phyloP scores from a whole-genome alignment of 2,797 vertebrate genomes.

The Enteromius unitaeniatus region DNA sequence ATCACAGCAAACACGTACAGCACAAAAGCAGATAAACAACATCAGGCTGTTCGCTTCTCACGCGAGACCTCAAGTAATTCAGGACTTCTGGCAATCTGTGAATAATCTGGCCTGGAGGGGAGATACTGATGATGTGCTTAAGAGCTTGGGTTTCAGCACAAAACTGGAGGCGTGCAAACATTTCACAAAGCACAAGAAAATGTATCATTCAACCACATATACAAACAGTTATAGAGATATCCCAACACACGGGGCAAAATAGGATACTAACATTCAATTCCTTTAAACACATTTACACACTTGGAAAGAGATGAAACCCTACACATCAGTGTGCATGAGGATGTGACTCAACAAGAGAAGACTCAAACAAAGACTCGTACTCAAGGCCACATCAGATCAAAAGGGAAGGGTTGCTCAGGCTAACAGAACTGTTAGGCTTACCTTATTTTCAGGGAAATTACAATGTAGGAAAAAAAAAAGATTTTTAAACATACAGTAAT shows the following conservation, averaged over 20 bases:
- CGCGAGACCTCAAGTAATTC: conserved; percentile 71
- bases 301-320: conserved; percentile 24
- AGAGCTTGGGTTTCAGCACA: conserved; percentile 43
- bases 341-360: conserved; percentile 65
- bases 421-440: background rate
- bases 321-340: conserved; percentile 49
- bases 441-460: background rate
- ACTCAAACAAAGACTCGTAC: conserved; percentile 42
- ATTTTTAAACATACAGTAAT: background rate
- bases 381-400: conserved; percentile 71
- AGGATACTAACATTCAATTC: background rate
- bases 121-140: conserved; percentile 61
- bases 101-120: conserved; percentile 67
- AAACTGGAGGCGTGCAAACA: conserved; percentile 58
- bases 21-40: conserved; percentile 72
- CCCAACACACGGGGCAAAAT: conserved; percentile 23
- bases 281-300: background rate
- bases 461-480: background rate
- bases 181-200: conserved; percentile 61
- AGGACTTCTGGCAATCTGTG: conserved; percentile 70
- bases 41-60: conserved; percentile 73
- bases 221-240: conserved; percentile 47
- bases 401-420: background rate
- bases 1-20: conserved; percentile 61
- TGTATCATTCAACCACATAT: conserved; percentile 44